Conservation (phyloP, 1,140 invertebrate species). For the Brachionus paranguensis region DNA sequence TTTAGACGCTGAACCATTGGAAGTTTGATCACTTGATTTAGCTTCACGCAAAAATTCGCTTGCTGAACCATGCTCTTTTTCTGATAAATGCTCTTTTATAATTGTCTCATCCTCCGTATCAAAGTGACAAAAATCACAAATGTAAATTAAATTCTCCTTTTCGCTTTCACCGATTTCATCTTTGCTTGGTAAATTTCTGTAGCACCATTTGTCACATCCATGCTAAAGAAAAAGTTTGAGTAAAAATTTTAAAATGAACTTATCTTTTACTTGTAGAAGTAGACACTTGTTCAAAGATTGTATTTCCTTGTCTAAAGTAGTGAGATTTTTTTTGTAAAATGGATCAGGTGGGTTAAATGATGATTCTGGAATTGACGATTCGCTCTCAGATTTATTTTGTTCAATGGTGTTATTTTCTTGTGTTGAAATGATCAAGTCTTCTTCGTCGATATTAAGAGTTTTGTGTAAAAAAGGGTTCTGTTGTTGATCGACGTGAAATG, state of each 20-base stretch:
- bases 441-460: constrained; percentile 5
- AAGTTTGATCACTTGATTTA: background rate
- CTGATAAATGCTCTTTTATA: background rate
- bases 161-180: background rate
- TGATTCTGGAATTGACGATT: too few relatives aligned
- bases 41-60: background rate
- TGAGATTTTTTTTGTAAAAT: background rate
- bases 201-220: background rate
- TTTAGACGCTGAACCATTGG: background rate
- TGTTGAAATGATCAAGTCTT: background rate
- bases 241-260: background rate
- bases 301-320: background rate
- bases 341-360: background rate
- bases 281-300: background rate
- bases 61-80: background rate
- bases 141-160: background rate
- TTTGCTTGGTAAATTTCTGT: background rate
- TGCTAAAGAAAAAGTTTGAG: background rate
- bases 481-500: background rate
- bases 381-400: background rate
- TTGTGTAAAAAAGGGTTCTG: background rate
- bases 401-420: background rate
- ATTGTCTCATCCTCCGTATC: background rate
- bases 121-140: background rate
- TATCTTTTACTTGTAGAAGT: background rate